Evolutionary conservation across 2,113 vertebrate genomes (phyloP).

Genomic region (Emydura subglobosa): DNA sequence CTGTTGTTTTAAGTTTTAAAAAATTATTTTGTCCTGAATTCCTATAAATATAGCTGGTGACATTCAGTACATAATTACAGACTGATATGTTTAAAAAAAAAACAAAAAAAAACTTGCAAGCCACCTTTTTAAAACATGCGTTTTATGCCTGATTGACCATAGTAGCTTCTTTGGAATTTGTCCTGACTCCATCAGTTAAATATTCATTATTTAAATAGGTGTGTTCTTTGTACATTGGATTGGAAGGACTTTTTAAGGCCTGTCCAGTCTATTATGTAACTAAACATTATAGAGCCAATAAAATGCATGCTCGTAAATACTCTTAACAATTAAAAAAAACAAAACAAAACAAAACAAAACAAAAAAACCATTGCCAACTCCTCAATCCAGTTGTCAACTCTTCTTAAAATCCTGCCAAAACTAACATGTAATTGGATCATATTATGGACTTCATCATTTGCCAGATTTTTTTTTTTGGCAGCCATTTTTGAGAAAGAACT

Average conservation of each 20-base stretch:
- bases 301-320: not conserved
- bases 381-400: conserved; percentile 12
- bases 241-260: not conserved
- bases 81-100: not conserved
- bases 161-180: conserved; percentile 38
- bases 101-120: not conserved
- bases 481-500: conserved; percentile 61
- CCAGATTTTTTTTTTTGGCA: conserved; percentile 51
- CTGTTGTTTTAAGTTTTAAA: not conserved
- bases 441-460: conserved; percentile 28
- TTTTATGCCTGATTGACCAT: conserved; percentile 28
- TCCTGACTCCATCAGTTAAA: conserved; percentile 25
- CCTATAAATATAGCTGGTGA: conserved; percentile 8
- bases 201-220: not conserved
- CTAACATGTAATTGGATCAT: conserved; percentile 40
- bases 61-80: not conserved
- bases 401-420: conserved; percentile 53
- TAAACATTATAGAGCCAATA: not conserved
- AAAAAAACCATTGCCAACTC: not conserved
- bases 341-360: not conserved
- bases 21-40: not conserved
- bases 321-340: not conserved
- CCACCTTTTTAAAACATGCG: not conserved
- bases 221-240: not conserved
- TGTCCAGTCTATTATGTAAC: not conserved